These are phyloP conservation scores for Deroplatys truncata DNA, from an alignment of 2,888 invertebrate species.

Conservation along the genomic window DNA sequence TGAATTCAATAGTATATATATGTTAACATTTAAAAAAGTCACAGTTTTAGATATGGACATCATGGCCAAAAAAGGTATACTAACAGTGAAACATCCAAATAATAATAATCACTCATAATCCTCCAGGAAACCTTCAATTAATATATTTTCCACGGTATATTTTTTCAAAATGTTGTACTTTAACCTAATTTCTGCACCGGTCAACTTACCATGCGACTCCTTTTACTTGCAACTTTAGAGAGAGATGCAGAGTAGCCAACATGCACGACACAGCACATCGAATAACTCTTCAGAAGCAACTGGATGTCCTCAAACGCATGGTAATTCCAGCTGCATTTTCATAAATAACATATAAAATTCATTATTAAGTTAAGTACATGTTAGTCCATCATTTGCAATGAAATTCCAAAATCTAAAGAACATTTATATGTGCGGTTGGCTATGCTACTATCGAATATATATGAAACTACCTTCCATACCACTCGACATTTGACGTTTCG, in stretches of 20 bases:
- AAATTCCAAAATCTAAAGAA: too few species aligned
- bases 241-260: not conserved
- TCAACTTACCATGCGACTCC: not conserved
- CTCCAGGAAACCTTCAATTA: constrained; percentile 2
- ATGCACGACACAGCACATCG: not conserved
- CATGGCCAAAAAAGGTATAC: constrained; percentile 35
- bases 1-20: too few species aligned
- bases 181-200: not conserved
- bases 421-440: too few species aligned
- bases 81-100: constrained; percentile 55
- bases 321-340: not conserved
- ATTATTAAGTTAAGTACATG: too few species aligned
- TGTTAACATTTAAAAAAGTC: constrained; percentile 15
- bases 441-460: too few species aligned
- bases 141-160: constrained; percentile 3
- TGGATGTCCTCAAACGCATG: not conserved
- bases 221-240: not conserved
- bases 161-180: not conserved
- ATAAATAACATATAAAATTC: too few species aligned
- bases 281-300: not conserved
- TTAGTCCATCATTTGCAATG: too few species aligned
- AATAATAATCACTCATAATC: constrained; percentile 46
- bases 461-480: too few species aligned
- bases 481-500: too few species aligned
- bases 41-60: constrained; percentile 20